Evolutionary conservation across 2,888 invertebrate species (phyloP), one percentile per base, ranked within the genome.

Genomic region (Yponomeuta sedellus): DNA sequence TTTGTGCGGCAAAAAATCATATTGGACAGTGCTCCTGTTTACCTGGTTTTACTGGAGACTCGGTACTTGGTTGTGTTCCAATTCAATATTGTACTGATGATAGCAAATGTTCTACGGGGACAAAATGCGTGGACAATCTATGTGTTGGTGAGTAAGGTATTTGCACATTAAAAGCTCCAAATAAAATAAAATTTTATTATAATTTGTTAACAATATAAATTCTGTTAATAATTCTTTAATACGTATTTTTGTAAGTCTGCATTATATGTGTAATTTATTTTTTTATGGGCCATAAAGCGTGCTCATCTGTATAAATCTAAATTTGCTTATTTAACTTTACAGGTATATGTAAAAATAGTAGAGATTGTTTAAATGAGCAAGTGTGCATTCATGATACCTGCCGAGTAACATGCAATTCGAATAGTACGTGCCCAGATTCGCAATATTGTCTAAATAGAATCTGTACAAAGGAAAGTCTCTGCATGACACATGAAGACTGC

Each of bases 351-450:
- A 93, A 94, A 72, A 95, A 94, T 72, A 93, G 95, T 22, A 93
- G 97, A 69, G 97, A 97, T 73, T 97, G 97, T 77, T 94, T 97
- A 66, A 93, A 93, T 19, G 96, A 97, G 75, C 97, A 97, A 86
- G 88, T 97, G 16, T 97, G 97, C 76, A 94, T 97, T 68, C 95
- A 96, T 81, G 94, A 94, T 12, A 93, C 96, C n/a, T 97, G 97
- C 77, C 95, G 96, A 76, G 94, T 96, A 25, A 96, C 96, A 3
- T 97, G 97, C 78, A 93, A 94, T 74, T 91, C 93, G 11, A 97
- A 97, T 77, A 86, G 92, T 2, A 95, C 96, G 16, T 98, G 97
- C 74, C 96, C 97, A 0, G 95, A 97, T 69, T 95, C 95, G 78
- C 97, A 97, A 78, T 96, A 94, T 77, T 97, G 97, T 75, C 92